Evolutionary conservation across 2,888 invertebrate species (phyloP), one percentile per base, ranked within the genome.

Genomic region (Standfussiana lucernea): DNA sequence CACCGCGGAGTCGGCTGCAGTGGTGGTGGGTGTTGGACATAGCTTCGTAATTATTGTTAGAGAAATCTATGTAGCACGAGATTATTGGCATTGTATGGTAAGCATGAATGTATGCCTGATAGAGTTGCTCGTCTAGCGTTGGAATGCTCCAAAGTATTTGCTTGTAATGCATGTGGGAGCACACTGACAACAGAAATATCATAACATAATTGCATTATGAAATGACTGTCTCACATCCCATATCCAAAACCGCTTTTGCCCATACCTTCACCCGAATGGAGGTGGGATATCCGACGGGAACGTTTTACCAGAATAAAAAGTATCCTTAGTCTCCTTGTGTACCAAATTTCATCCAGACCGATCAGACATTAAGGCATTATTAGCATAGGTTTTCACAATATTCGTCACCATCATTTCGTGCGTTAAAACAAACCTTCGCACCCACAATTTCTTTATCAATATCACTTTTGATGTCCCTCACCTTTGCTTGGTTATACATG

Each of bases 11-110:
- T 71, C 74, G 79, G 78, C 70, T 75, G 78, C 75, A 75, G 40
- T 68, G 65, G 74, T 79, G 83, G 86, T 85, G 85, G 85, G 88
- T 88, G 87, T 88, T 77, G 83, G 75, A 87, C 88, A 87, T 74
- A 83, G 79, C 83, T 86, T 84, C 65, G 88, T 88, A 87, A 88
- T 88, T 88, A 88, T 88, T 88, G 88, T 85, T 79, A 86, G 88
- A 80, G 88, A 88, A 87, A 88, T 84, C 87, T 88, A 76, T 83
- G 73, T 80, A 68, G 75, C 83, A 81, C 74, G 42, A 66, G 72
- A 84, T 83, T 87, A 87, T 83, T 77, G 76, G 77, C 79, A 87
- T 86, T 84, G 84, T 84, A 84, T 84, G 84, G 42, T 84, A 84
- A 84, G 35, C 70, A 74, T 84, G 75, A 71, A 72, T 77, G 72